Conservation (phyloP, 2,797 vertebrate species). For the Enteromius argenteus region DNA sequence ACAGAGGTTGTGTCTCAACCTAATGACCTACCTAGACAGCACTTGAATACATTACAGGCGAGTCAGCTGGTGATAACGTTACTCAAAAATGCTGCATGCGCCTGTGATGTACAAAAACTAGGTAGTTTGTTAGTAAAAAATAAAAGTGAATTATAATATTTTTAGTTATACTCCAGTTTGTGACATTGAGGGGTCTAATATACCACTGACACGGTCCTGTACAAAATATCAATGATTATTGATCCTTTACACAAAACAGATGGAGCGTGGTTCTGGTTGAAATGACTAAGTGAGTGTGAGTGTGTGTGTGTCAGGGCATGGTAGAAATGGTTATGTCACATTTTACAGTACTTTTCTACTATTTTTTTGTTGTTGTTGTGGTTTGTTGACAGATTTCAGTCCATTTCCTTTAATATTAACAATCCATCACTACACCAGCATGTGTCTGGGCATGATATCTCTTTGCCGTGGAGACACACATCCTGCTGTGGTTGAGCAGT, state of each 20-base stretch:
- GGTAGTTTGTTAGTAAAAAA: background rate
- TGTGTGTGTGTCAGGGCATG: background rate
- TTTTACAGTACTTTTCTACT: background rate
- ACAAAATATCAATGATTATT: constrained; percentile 44
- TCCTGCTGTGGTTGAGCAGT: constrained; percentile 51
- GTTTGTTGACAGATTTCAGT: background rate
- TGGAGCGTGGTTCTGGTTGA: background rate
- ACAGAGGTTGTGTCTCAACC: background rate
- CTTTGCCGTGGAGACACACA: constrained; percentile 43
- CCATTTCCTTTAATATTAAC: background rate
- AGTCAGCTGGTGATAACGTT: background rate
- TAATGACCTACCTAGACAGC: background rate
- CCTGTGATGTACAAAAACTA: background rate
- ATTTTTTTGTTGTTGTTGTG: background rate
- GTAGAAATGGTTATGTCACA: background rate
- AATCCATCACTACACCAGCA: background rate
- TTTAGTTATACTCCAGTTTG: background rate
- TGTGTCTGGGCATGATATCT: background rate
- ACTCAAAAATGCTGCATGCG: background rate
- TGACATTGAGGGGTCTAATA: constrained; percentile 23
- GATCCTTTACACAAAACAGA: constrained; percentile 33
- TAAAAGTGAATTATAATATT: background rate
- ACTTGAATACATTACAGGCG: background rate
- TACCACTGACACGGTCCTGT: constrained; percentile 1
- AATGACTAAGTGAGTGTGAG: background rate